phyloP scores from a whole-genome alignment of 2,888 invertebrate genomes.

The Sminthurinus aureus region DNA sequence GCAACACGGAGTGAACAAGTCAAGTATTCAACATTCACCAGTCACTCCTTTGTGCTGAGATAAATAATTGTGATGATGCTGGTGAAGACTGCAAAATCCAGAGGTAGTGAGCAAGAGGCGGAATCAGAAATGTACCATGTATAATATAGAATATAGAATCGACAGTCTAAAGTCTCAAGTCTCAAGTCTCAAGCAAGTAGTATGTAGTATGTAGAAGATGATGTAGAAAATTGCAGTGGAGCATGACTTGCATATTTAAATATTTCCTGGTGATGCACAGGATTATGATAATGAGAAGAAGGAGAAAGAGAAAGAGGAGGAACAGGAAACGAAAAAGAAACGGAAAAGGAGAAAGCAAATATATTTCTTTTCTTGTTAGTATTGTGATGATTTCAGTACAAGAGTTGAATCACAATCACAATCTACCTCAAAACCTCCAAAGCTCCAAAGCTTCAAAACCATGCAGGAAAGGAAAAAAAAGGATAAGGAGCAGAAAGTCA shows the following conservation, averaged over 20 bases:
- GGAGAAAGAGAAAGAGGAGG: neutral
- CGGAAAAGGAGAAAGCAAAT: neutral
- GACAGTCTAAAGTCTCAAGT: no score
- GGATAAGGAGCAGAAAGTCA: no score
- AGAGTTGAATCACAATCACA: neutral
- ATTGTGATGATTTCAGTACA: neutral
- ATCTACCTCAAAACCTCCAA: neutral
- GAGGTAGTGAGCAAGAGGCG: neutral
- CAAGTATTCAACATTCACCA: no score
- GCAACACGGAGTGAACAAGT: neutral
- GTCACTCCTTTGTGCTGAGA: neutral
- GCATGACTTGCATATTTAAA: conserved; percentile 13
- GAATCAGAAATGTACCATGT: neutral
- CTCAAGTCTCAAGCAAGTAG: neutral
- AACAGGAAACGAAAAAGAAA: neutral
- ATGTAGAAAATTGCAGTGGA: neutral
- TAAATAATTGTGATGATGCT: neutral
- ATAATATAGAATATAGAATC: neutral
- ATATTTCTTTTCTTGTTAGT: neutral
- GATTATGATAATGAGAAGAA: no score
- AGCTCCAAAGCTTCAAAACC: no score
- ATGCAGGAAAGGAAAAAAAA: no score
- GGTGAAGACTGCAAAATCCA: neutral
- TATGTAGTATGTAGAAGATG: neutral
- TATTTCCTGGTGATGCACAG: neutral